Evolutionary conservation across 2,113 vertebrate species (phyloP), one percentile per base, ranked within the genome.

Genomic region (Hyaena hyaena): DNA sequence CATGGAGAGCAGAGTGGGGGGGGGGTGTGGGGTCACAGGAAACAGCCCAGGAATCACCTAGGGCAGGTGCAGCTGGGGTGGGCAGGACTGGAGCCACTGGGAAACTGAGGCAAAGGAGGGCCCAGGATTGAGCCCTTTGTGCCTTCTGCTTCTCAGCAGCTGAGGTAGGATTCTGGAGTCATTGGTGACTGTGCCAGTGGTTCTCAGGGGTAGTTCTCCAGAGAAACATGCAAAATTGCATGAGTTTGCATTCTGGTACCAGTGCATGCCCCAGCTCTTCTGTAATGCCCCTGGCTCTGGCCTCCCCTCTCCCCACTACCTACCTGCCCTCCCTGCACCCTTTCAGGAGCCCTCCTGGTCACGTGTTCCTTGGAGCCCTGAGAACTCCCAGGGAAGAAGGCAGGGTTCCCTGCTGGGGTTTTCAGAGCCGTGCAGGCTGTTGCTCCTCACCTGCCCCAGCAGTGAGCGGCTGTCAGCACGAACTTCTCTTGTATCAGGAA

Each of bases 401-500:
- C 7, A 24, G 35, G 48, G 3, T 23, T 33, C 35, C 11, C 45
- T 5, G 10, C n/a, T 31, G 14, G 69, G 2, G 2, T 45, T 43
- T 16, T 26, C 61, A 11, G 24, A 43, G 48, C 17, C 4, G 6
- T 8, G 1, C 10, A 50, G 39, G 6, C 4, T 74, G 3, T 5
- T 0, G 7, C 5, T 48, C 6, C 97, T 98, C 14, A 97, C 96
- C 96, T 63, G 28, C 95, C 92, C 0, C 0, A 0, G 26, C 98
- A 98, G 95, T 98, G 97, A 74, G 97, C 96, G 0, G 97, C 97
- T 0, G 97, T 98, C 88, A 98, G 58, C 48, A 98, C 96, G 4
- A 97, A 96, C 71, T 97, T 74, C 2, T 94, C 5, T 43, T 6
- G 3, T 11, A 98, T 68, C 63, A 98, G 96, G 94, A 96, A 90